Evolutionary conservation across 2,797 vertebrate genomes (phyloP), one percentile per base, ranked within the genome.

Genomic region (Danionella dracula): DNA sequence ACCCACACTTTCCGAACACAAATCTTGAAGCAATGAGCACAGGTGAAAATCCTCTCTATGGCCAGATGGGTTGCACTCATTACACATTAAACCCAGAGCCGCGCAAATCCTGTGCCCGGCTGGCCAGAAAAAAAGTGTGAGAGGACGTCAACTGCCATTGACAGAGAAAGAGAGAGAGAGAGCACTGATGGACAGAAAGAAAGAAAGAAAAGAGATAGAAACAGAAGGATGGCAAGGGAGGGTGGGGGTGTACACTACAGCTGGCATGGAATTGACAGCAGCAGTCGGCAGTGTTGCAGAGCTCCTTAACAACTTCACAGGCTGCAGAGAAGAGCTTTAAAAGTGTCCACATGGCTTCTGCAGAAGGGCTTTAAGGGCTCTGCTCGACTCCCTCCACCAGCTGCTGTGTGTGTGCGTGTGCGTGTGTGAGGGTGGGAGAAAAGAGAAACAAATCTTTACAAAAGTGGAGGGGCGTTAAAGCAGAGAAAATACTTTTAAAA

Each of bases 251-350:
- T 65, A 51, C 68, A 74, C 83, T 89, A 87, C 87, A 89, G 88
- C 88, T 90, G 87, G 86, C 84, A 82, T 77, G 81, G 85, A 86
- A 88, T 87, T 89, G 85, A 85, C 84, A 86, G 84, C 85, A 82
- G 85, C 87, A 88, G 84, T 83, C 83, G 86, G 83, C 84, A 87
- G 85, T 87, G 84, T 87, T 83, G 86, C 84, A 86, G 84, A 89
- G 87, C 87, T 90, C 87, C 87, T 90, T 88, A 88, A 90, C 88
- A 89, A 88, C 87, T 88, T 88, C 86, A 89, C 88, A 88, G 86
- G 84, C 86, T 86, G 86, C 84, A 88, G 83, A 89, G 87, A 89
- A 82, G 81, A 87, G 88, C 87, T 89, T 89, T 88, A 89, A 27
- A 89, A 89, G 88, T 86, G 86, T 84, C 88, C 86, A 87, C 88